Percentiles rank a stretch among this genome's conserved stretches.
These are phyloP conservation scores for Oenanthe melanoleuca DNA, from an alignment of 2,113 vertebrate genomes.

Conservation along the genomic window DNA sequence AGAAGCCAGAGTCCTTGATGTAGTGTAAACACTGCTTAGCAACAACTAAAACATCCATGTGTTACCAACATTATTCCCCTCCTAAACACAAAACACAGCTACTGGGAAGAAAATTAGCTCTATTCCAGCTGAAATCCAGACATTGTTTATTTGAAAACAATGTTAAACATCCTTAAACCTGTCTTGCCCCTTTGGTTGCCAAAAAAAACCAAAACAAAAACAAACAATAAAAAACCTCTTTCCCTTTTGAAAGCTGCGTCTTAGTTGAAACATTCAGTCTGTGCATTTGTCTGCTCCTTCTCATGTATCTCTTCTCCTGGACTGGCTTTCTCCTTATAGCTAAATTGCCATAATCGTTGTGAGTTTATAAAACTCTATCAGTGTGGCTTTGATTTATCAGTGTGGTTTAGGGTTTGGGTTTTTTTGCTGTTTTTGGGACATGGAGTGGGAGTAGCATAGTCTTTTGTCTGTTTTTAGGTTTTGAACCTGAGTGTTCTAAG, in stretches of 20 bases:
- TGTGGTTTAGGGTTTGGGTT: background rate
- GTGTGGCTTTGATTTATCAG: background rate
- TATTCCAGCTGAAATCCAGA: background rate
- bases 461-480: background rate
- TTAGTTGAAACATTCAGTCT: background rate
- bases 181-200: background rate
- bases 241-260: background rate
- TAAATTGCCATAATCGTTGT: background rate
- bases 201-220: too few relatives aligned
- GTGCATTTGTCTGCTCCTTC: background rate
- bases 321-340: background rate
- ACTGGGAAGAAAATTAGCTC: background rate
- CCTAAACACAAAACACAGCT: background rate
- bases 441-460: background rate
- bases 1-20: background rate
- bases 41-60: background rate
- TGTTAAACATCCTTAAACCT: background rate
- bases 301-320: background rate
- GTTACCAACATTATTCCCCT: background rate
- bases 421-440: background rate
- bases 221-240: background rate
- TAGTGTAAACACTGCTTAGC: background rate
- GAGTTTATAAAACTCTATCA: background rate
- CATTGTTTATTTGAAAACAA: background rate
- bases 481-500: background rate